Evolutionary conservation across 1,140 invertebrate species (phyloP), one percentile per base, ranked within the genome.

Genomic region (Euura lappo): DNA sequence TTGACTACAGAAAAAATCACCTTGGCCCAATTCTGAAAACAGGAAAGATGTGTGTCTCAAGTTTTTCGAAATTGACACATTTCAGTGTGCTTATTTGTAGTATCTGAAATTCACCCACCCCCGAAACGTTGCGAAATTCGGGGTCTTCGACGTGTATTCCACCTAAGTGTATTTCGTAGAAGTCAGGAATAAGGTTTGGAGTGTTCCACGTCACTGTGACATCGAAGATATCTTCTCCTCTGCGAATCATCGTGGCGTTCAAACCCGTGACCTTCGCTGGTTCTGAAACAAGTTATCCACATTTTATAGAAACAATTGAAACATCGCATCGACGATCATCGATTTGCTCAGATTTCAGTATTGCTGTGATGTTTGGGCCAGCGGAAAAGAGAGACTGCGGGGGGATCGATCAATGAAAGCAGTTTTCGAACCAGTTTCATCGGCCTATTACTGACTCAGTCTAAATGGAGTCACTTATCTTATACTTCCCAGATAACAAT

Each of bases 181-280:
- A 85, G 72, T 87, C 81, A 1, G 89, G 88, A 60, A 79, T 13
- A 4, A 81, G 75, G 45, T 73, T 28, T 7, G 88, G 83, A 73
- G 79, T 68, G 3, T 80, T 65, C 89, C 89, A 90, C 4, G 4
- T 73, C 0, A 90, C 44, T 5, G 71, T 68, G 10, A 89, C 72
- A 45, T 87, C 78, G 71, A 79, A 83, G 11, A 72, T 46, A 44
- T 70, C 70, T 64, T 64, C 66, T 8, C 71, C 60, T 4, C 73
- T 60, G 6, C 65, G 47, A 11, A 51, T 65, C 28, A 6, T 70
- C 13, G 7, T 13, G 8, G 74, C 71, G 10, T 73, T 73, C 4
- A 84, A 44, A 45, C 77, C 81, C 72, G 78, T 78, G 2, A 81
- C 78, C 10, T 73, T 71, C 44, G 78, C 73, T 51, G 88, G 88